Evolutionary conservation across 35 echinoderm and acorn worm genomes (phyloP), one percentile per base, ranked within the genome.

Genomic region (Stichopus chloronotus): DNA sequence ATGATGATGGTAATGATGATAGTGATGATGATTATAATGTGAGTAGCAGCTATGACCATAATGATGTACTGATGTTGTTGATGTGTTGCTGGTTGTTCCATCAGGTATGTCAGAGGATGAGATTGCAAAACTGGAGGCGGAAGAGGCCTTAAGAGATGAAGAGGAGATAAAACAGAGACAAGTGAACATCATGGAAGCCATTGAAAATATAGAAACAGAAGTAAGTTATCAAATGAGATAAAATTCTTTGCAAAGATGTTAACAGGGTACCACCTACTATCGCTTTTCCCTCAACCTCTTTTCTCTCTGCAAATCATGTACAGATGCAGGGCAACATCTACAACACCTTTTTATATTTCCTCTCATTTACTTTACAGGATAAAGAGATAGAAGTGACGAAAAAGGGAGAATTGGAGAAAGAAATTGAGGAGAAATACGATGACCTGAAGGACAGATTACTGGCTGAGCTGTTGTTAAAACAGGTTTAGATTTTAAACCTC

Each of bases 391-490:
- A 90, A 86, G 92, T 93, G 55, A 59, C 90, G 90, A 3, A 91
- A 76, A 79, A 93, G 94, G 83, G 89, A 72, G 92, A 94, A 53
- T 63, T 98, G 17, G 55, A 96, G 14, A 99, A 99, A 86, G 97
- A 95, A 13, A 55, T 99, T 55, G 97, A 99, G 78, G 90, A 93
- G 58, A 99, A 96, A 63, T 99, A 99, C 90, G 93, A 96, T 95
- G 92, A 94, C 9, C 59, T 99, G 14, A n/a, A 78, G 72, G 72
- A 91, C 72, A 78, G 72, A 23, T 59, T 91, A 30, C 72, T 91
- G 65, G 53, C 88, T 76, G 97, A 96, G 78, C 95, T 99, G 14
- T 63, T 99, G 6, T 93, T 99, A 92, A 94, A 96, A 52, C 95
- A 96, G 92, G 97, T 98, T 72, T 25, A 86, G 56, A 84, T 20